These are phyloP conservation scores for Brachyhypopomus gauderio DNA, from an alignment of 2,113 vertebrate genomes.

Conservation along the genomic window DNA sequence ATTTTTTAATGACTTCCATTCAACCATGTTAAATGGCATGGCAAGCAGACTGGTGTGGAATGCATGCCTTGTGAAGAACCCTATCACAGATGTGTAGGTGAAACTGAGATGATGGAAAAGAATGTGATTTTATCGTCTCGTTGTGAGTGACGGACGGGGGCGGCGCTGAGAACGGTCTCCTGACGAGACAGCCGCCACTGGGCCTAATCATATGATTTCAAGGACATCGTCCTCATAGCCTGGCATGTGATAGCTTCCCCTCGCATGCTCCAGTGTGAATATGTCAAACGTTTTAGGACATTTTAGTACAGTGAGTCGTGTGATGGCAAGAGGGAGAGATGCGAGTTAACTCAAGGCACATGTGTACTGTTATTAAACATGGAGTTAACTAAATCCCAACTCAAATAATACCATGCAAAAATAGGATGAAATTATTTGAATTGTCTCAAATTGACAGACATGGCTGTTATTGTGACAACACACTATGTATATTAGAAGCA, in stretches of 20 bases:
- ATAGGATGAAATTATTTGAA: too few relatives aligned
- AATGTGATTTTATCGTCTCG: slow-evolving; percentile 21
- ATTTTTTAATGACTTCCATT: neutral
- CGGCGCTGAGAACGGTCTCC: neutral
- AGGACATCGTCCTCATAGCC: neutral
- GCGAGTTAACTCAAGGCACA: too few relatives aligned
- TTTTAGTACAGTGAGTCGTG: neutral
- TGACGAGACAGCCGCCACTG: neutral
- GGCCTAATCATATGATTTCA: slow-evolving; percentile 2
- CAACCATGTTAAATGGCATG: neutral
- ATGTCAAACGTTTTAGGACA: neutral
- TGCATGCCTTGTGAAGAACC: neutral
- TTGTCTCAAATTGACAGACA: neutral
- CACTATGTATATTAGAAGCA: too few relatives aligned
- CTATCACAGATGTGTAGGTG: slow-evolving; percentile 1
- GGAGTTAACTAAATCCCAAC: too few relatives aligned
- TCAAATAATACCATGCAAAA: too few relatives aligned
- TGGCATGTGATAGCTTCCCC: slow-evolving; percentile 18
- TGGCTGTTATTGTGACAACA: neutral
- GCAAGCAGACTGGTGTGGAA: neutral
- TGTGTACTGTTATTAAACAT: too few relatives aligned
- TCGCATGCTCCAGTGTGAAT: neutral
- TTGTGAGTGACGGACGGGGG: slow-evolving; percentile 4
- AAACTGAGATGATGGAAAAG: slow-evolving; percentile 9
- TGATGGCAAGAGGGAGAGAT: neutral